phyloP scores from a whole-genome alignment of 2,797 vertebrate species.

The Sternotherus odoratus region DNA sequence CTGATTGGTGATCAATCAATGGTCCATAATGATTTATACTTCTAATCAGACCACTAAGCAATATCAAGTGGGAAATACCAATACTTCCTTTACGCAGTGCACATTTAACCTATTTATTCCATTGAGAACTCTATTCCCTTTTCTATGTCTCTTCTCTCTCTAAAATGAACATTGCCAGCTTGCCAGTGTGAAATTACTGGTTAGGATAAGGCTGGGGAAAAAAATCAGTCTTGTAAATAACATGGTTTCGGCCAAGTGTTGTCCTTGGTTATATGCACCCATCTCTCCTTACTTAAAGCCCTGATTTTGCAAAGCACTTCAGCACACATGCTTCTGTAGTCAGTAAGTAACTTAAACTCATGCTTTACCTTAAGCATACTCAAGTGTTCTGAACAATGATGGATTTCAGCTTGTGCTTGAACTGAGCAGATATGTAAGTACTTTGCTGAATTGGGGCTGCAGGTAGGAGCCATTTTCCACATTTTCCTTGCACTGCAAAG shows the following conservation, averaged over 20 bases:
- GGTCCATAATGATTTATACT: background rate
- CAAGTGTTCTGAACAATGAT: background rate
- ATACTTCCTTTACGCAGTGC: background rate
- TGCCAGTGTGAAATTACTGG: background rate
- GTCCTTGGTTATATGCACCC: background rate
- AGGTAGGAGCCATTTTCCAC: background rate
- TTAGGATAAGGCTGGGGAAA: background rate
- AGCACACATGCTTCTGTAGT: background rate
- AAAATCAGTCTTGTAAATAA: background rate
- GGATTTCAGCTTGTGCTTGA: background rate
- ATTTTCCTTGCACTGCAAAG: background rate
- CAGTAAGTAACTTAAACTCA: background rate
- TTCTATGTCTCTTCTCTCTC: slow-evolving; percentile 10
- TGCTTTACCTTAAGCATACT: background rate
- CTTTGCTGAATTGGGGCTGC: background rate
- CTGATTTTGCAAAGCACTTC: background rate
- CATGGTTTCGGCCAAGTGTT: background rate
- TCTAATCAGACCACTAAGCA: background rate
- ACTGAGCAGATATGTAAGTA: background rate
- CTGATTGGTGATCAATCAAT: background rate
- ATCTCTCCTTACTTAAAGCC: background rate
- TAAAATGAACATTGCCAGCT: background rate
- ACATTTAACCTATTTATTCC: slow-evolving; percentile 12
- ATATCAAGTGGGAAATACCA: background rate
- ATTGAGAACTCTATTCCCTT: background rate